A percentile compares a stretch with the other conserved stretches of the same genome.
Evolutionary conservation across 1,140 invertebrate genomes (phyloP).

Genomic region (Lineus longissimus): DNA sequence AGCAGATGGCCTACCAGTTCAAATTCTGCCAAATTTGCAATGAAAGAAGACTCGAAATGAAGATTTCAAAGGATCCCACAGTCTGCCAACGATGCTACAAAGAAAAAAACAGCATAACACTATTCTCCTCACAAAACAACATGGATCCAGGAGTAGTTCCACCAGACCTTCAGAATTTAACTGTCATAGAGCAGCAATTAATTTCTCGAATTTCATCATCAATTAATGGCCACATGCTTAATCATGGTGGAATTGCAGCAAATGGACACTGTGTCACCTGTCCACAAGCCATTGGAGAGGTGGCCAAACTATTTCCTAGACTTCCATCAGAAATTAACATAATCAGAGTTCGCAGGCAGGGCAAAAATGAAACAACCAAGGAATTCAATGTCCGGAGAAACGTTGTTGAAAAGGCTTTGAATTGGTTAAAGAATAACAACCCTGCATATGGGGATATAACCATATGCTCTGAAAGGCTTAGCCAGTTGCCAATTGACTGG

Average conservation of each 20-base stretch:
- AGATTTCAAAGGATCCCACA: background rate
- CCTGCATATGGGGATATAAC: constrained; percentile 7
- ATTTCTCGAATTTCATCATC: background rate
- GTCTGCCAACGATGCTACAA: background rate
- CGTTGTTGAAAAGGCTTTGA: background rate
- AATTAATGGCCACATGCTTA: background rate
- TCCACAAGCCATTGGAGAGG: background rate
- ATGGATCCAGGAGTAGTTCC: constrained; percentile 1
- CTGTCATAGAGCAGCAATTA: constrained; percentile 2
- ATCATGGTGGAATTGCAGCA: background rate
- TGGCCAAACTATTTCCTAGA: background rate
- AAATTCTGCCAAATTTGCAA: background rate
- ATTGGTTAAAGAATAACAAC: constrained; percentile 6
- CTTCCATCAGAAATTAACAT: constrained; percentile 2
- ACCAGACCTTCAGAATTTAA: background rate
- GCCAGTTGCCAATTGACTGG: background rate
- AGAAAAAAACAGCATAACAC: background rate
- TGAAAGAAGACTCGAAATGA: background rate
- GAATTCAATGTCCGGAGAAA: constrained; percentile 1
- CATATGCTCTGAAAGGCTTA: background rate
- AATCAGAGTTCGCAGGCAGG: background rate
- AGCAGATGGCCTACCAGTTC: background rate
- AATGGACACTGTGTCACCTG: constrained; percentile 3
- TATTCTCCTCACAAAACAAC: background rate
- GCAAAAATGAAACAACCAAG: background rate